Evolutionary conservation across 2,113 vertebrate species (phyloP).

Genomic region (Asarcornis scutulata): DNA sequence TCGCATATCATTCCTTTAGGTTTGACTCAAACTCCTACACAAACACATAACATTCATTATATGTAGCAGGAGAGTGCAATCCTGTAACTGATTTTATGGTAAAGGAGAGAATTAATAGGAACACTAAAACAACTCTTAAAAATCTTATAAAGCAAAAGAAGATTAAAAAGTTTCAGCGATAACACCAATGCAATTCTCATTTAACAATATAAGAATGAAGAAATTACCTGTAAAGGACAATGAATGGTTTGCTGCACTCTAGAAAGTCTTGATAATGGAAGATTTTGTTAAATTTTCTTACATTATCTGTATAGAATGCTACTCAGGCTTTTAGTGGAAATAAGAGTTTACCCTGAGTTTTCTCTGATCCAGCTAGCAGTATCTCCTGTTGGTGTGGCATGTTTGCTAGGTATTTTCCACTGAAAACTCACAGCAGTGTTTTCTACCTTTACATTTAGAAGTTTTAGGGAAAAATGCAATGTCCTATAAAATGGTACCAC

Average conservation of each 20-base stretch:
- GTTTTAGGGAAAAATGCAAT: not conserved
- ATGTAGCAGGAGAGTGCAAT: not conserved
- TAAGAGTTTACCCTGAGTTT: not conserved
- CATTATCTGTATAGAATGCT: not conserved
- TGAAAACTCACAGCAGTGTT: not conserved
- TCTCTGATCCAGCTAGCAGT: not conserved
- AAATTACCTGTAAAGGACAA: slow-evolving; percentile 4
- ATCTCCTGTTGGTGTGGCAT: accelerated
- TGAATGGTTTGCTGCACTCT: not conserved
- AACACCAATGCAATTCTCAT: not conserved
- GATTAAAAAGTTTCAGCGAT: not conserved
- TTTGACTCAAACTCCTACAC: not conserved
- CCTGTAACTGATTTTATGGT: not conserved
- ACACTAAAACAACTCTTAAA: not conserved
- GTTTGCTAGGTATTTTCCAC: not conserved
- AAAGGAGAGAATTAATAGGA: not conserved
- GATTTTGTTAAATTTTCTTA: not conserved
- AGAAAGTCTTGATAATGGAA: not conserved
- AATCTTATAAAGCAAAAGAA: not conserved
- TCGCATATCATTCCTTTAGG: not conserved
- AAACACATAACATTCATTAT: not conserved
- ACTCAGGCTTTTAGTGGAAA: not conserved
- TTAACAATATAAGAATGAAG: not conserved
- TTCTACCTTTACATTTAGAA: not conserved
- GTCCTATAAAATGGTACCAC: not conserved